Percentiles rank a stretch among this genome's conserved stretches.
Conservation (phyloP, 2,888 invertebrate species). For the Synanthedon andrenaeformis region DNA sequence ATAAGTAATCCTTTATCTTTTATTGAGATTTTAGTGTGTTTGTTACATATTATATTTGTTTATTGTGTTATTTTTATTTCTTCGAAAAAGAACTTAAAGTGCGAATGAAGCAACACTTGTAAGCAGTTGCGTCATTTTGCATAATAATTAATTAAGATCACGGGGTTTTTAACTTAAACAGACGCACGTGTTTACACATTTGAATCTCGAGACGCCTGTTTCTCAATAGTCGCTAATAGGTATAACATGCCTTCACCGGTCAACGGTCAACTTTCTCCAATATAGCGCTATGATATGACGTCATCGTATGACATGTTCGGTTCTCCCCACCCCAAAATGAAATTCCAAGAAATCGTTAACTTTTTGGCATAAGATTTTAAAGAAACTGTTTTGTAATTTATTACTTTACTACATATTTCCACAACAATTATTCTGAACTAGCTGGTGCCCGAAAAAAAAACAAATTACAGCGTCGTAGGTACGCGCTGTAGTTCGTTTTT, state of each 20-base stretch:
- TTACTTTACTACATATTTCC: no score
- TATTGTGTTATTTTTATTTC: no score
- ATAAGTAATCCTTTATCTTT: no score
- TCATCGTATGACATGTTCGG: conserved; percentile 41
- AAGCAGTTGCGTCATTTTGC: background rate
- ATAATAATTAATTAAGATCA: background rate
- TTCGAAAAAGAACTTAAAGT: no score
- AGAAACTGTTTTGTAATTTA: no score
- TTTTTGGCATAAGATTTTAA: conserved; percentile 5
- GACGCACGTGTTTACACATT: background rate
- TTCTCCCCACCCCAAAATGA: conserved; percentile 17
- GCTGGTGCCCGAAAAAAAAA: no score
- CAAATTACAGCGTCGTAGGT: no score
- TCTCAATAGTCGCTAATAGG: background rate
- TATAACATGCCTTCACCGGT: background rate
- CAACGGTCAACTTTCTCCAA: conserved; percentile 13
- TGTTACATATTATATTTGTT: no score
- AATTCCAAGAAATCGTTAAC: conserved; percentile 32
- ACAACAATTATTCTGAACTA: no score
- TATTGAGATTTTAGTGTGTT: no score
- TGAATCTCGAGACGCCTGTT: no score
- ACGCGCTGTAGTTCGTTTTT: no score
- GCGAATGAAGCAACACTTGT: background rate
- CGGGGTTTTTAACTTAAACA: background rate
- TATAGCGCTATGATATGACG: conserved; percentile 44